Percentiles rank a stretch among this genome's conserved stretches.
phyloP scores from a whole-genome alignment of 2,888 invertebrate species.

The Drosophila lacicola region DNA sequence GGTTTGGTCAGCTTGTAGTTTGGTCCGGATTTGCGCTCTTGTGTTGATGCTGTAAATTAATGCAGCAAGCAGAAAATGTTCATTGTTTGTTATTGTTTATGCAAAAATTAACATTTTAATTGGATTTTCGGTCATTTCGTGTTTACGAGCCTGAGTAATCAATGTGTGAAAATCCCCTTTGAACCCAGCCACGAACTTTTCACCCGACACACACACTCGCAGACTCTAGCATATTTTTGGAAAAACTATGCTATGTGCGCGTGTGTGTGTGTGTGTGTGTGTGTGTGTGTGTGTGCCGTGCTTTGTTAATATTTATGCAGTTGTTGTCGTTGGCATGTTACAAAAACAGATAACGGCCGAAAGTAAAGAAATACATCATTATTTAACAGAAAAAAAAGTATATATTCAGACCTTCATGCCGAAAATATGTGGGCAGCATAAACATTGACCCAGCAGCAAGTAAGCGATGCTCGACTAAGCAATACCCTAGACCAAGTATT shows the following conservation, averaged over 20 bases:
- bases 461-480: not conserved
- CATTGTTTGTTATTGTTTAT: conserved; percentile 59
- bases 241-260: conserved; percentile 3
- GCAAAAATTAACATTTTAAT: conserved; percentile 73
- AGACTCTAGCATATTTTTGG: conserved; percentile 15
- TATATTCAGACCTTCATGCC: not conserved
- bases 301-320: conserved; percentile 44
- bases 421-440: conserved; percentile 24
- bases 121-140: conserved; percentile 53
- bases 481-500: conserved; percentile 13
- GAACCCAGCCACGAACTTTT: not conserved
- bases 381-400: conserved; percentile 19
- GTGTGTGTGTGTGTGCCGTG: not conserved
- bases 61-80: conserved; percentile 45
- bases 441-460: conserved; percentile 10
- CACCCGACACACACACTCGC: not conserved
- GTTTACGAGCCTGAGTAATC: conserved; percentile 18
- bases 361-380: conserved; percentile 23
- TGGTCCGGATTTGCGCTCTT: conserved; percentile 34
- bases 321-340: conserved; percentile 29
- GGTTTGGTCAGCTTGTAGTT: conserved; percentile 14
- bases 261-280: conserved; percentile 13
- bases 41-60: conserved; percentile 49
- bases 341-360: conserved; percentile 18
- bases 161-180: not conserved